Evolutionary conservation across 2,113 vertebrate genomes (phyloP), one percentile per base, ranked within the genome.

Genomic region (Opisthocomus hoazin): DNA sequence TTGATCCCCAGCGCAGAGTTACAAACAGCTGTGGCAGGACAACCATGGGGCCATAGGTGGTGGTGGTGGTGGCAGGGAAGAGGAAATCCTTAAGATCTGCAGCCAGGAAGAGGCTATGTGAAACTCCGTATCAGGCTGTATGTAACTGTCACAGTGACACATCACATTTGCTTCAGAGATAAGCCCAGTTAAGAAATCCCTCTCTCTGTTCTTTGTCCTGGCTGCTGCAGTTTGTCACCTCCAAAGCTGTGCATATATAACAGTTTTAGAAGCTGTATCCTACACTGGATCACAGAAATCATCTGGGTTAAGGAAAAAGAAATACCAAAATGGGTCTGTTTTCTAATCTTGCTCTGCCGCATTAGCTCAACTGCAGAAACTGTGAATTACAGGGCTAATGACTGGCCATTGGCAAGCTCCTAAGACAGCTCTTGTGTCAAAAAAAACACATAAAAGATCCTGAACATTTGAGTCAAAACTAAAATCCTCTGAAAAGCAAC

Each of bases 1-100:
- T 79, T 9, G 3, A 68, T 50, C 29, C 69, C 37, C 50, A 29
- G 58, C 0, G 1, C 43, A 50, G 54, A 78, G 69, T 56, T 64
- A 92, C 66, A 57, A 90, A 61, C 78, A 94, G 82, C 90, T 90
- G 90, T 45, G 70, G 48, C 82, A 83, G 92, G 88, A 90, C 48
- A 73, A 41, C 46, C 0, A 1, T 22, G 66, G 37, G 45, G 63
- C 63, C 41, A 41, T 14, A 30, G 48, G 66, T 68, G 76, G 54
- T 54, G 30, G 37, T 80, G 70, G 73, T 50, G 56, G 84, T 34
- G 56, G 43, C 61, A 91, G 32, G 50, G 74, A 75, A 71, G 48
- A 78, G 12, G 30, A 84, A 95, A 87, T 51, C 61, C 69, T 70
- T 26, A 29, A 76, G 57, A 79, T 83, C 15, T 76, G 63, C 30